These are phyloP conservation scores for Acrocyrtus sp. DNA, from an alignment of 2,888 invertebrate species.

Conservation along the genomic window DNA sequence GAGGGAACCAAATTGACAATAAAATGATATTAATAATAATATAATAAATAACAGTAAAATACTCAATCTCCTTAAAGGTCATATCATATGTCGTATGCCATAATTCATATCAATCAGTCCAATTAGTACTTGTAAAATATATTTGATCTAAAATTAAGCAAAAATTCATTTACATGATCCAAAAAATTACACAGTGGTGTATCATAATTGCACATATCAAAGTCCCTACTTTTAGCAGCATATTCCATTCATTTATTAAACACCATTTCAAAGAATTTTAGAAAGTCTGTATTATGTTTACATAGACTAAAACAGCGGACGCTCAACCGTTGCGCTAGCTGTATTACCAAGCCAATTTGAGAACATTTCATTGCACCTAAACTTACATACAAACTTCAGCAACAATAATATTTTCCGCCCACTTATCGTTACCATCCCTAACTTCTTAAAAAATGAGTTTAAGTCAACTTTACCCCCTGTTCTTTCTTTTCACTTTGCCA, in stretches of 20 bases:
- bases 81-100: too few relatives aligned
- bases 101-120: too few relatives aligned
- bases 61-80: too few relatives aligned
- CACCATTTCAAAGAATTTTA: not conserved
- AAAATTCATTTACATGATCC: not conserved
- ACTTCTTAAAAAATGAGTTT: not conserved
- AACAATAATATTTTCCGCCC: not conserved
- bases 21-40: too few relatives aligned
- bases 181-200: not conserved
- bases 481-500: not conserved
- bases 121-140: too few relatives aligned
- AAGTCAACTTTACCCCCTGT: too few relatives aligned
- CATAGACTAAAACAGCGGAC: not conserved
- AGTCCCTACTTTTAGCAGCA: not conserved
- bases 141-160: not conserved
- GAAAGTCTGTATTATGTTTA: not conserved
- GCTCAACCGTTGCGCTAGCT: not conserved
- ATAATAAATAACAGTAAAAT: too few relatives aligned
- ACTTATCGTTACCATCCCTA: not conserved
- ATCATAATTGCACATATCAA: not conserved
- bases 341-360: not conserved
- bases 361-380: not conserved
- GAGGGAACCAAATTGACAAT: too few relatives aligned
- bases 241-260: not conserved
- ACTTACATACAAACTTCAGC: not conserved